These are phyloP conservation scores for Lymantria dispar DNA, from an alignment of 2,888 invertebrate genomes.

Conservation along the genomic window DNA sequence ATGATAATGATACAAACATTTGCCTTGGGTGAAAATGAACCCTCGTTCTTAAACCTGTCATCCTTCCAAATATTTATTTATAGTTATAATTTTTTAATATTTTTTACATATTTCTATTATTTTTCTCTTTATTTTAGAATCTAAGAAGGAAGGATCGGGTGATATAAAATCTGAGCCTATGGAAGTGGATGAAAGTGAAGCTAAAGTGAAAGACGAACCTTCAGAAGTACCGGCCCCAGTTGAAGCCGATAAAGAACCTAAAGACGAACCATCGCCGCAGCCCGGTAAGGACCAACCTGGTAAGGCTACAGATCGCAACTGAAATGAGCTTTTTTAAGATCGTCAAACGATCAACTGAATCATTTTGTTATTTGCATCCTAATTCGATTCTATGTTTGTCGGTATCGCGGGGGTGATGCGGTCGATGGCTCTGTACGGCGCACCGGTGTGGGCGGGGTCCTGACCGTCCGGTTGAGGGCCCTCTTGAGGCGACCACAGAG, in stretches of 20 bases:
- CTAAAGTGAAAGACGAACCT: slow-evolving; percentile 80
- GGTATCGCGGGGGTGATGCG: too few relatives aligned
- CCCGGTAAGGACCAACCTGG: slow-evolving; percentile 35
- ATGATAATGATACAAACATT: too few relatives aligned
- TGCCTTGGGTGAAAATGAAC: too few relatives aligned
- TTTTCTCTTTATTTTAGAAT: slow-evolving; percentile 29
- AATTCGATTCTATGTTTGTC: too few relatives aligned
- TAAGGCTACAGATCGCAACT: background rate
- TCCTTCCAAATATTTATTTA: background rate
- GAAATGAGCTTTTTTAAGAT: too few relatives aligned
- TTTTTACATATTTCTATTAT: background rate
- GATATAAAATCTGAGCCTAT: slow-evolving; percentile 68
- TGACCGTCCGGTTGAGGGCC: too few relatives aligned
- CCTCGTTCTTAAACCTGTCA: too few relatives aligned
- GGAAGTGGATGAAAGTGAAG: slow-evolving; percentile 74
- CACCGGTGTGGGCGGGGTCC: too few relatives aligned
- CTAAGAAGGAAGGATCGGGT: slow-evolving; percentile 59
- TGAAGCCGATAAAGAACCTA: slow-evolving; percentile 71
- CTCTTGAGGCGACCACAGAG: too few relatives aligned
- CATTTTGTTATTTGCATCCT: too few relatives aligned
- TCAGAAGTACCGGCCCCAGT: slow-evolving; percentile 44
- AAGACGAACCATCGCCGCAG: slow-evolving; percentile 51
- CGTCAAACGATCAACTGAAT: too few relatives aligned
- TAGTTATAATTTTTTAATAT: background rate
- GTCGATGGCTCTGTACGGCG: too few relatives aligned